phyloP scores from a whole-genome alignment of 2,113 vertebrate species.

The Dasyprocta punctata region DNA sequence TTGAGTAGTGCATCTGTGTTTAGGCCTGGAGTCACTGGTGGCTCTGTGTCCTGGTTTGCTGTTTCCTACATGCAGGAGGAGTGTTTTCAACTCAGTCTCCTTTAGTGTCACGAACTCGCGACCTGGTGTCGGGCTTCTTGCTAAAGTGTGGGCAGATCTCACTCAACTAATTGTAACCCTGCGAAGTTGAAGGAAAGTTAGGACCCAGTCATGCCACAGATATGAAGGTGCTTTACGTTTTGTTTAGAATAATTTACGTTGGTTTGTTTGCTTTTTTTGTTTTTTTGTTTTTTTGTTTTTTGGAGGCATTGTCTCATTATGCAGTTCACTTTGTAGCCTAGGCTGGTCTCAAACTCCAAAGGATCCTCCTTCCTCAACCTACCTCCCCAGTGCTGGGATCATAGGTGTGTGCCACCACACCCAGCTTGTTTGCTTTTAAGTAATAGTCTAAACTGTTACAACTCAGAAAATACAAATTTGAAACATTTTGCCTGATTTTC shows the following conservation, averaged over 20 bases:
- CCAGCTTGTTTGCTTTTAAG: neutral
- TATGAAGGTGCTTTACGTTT: neutral
- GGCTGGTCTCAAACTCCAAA: no score
- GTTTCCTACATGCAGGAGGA: constrained; percentile 75
- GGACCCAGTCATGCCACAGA: constrained; percentile 19
- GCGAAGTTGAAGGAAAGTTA: constrained; percentile 79
- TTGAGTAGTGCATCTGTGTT: constrained; percentile 81
- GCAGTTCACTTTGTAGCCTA: no score
- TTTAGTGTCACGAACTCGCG: constrained; percentile 81
- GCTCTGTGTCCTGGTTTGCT: constrained; percentile 76
- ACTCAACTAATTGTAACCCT: constrained; percentile 73
- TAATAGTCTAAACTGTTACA: constrained; percentile 47
- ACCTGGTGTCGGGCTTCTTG: constrained; percentile 77
- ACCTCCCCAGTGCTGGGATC: no score
- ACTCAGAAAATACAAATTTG: constrained; percentile 63
- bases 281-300: no score
- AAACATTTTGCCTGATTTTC: constrained; percentile 2
- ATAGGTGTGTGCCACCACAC: no score
- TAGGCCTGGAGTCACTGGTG: constrained; percentile 78
- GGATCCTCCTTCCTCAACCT: neutral
- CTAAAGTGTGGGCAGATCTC: constrained; percentile 83
- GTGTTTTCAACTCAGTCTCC: constrained; percentile 83
- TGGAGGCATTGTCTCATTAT: no score
- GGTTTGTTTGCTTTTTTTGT: neutral
- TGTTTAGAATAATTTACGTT: neutral